Evolutionary conservation across 2,888 invertebrate genomes (phyloP).

Genomic region (Acheta domesticus): DNA sequence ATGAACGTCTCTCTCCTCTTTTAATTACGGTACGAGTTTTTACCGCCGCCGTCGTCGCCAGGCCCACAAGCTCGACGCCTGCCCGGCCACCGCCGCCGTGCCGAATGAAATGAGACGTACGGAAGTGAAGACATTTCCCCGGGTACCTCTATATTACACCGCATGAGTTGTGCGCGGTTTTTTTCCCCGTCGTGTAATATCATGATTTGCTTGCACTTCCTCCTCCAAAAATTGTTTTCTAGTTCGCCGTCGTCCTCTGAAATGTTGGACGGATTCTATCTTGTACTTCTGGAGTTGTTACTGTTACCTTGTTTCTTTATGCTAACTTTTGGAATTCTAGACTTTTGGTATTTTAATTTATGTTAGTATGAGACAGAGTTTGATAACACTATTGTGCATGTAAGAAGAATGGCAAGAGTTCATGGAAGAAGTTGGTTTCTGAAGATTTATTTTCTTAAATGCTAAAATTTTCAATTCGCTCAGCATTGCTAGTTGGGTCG

Average conservation of each 20-base stretch:
- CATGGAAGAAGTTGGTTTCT: too few species aligned
- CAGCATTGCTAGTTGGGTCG: too few species aligned
- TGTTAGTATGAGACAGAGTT: too few species aligned
- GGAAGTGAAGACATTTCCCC: constrained; percentile 8
- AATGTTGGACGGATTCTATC: too few species aligned
- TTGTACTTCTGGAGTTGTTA: too few species aligned
- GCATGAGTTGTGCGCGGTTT: not conserved
- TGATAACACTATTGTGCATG: too few species aligned
- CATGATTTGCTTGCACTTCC: not conserved
- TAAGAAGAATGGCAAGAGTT: too few species aligned
- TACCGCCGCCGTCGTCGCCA: not conserved
- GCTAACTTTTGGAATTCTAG: too few species aligned
- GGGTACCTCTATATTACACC: not conserved
- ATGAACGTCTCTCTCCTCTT: not conserved
- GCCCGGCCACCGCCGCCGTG: not conserved
- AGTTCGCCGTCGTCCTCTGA: not conserved
- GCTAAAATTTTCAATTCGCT: too few species aligned
- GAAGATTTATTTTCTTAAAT: too few species aligned
- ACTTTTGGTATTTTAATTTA: too few species aligned
- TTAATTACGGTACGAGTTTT: not conserved
- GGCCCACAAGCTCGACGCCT: not conserved
- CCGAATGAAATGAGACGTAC: not conserved
- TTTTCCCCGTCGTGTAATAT: not conserved
- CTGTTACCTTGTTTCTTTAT: too few species aligned
- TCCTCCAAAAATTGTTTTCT: not conserved